phyloP scores from a whole-genome alignment of 2,888 invertebrate species.

The Hirtodrosophila trivittata region DNA sequence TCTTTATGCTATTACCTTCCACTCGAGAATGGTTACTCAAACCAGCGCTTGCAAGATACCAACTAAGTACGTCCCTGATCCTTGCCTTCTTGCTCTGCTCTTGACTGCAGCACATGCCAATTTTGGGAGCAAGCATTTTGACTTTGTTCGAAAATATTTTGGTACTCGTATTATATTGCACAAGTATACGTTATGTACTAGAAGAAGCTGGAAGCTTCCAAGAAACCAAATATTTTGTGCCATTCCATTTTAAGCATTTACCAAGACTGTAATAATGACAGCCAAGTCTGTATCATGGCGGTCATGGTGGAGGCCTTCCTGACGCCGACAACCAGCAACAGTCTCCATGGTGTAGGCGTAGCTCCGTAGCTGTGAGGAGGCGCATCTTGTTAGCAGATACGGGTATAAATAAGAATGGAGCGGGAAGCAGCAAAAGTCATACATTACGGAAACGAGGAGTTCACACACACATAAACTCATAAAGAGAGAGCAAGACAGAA shows the following conservation, averaged over 20 bases:
- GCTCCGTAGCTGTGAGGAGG: constrained; percentile 21
- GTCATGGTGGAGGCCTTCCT: constrained; percentile 17
- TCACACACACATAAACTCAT: constrained; percentile 1
- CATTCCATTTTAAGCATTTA: constrained; percentile 52
- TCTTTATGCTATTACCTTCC: constrained; percentile 33
- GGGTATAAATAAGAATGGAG: background rate
- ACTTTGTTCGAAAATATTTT: constrained; percentile 55
- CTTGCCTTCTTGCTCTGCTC: background rate
- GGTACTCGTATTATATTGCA: no score
- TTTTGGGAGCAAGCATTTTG: constrained; percentile 33
- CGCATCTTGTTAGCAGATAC: constrained; percentile 30
- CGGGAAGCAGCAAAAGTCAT: constrained; percentile 43
- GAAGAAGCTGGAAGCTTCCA: constrained; percentile 25
- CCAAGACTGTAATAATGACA: constrained; percentile 70
- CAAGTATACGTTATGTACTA: no score
- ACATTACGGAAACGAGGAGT: constrained; percentile 41
- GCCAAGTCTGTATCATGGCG: constrained; percentile 9
- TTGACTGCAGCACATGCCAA: constrained; percentile 22
- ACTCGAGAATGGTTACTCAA: constrained; percentile 36
- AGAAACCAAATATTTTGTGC: constrained; percentile 57
- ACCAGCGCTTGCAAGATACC: constrained; percentile 1
- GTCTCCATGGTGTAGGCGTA: background rate
- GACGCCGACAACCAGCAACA: constrained; percentile 5
- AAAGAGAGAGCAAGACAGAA: no score
- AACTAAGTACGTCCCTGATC: constrained; percentile 25